A percentile compares a stretch with the other conserved stretches of the same genome.
Conservation (phyloP, 2,797 vertebrate species). For the Eulemur rubriventer region DNA sequence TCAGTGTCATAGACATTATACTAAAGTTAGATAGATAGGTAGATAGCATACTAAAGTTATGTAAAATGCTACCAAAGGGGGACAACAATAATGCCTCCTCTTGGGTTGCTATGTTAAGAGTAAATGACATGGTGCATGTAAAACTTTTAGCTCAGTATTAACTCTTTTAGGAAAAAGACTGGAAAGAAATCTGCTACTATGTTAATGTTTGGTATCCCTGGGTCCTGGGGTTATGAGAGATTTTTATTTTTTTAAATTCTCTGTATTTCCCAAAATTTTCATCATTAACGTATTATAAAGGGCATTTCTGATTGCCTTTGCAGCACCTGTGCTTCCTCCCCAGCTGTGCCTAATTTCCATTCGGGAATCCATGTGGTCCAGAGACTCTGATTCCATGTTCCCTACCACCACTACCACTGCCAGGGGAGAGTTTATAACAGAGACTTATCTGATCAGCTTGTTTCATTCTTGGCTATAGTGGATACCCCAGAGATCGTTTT, state of each 20-base stretch:
- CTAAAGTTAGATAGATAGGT: neutral
- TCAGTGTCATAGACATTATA: neutral
- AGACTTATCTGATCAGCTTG: neutral
- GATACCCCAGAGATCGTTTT: neutral
- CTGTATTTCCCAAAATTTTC: neutral
- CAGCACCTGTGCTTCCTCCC: neutral
- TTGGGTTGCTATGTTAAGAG: neutral
- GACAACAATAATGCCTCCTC: neutral
- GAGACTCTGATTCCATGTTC: neutral
- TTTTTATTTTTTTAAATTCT: neutral
- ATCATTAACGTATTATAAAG: neutral
- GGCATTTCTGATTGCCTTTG: neutral
- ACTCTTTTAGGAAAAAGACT: slow-evolving; percentile 16
- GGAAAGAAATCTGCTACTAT: neutral
- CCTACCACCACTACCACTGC: rapidly evolving
- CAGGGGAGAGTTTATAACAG: neutral
- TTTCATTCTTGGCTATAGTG: neutral
- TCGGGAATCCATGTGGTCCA: neutral
- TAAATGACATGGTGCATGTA: neutral
- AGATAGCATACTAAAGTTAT: neutral
- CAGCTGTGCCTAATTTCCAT: neutral
- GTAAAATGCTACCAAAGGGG: neutral
- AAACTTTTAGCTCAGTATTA: neutral
- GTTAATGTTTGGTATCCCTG: neutral
- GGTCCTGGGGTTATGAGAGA: neutral